Conservation (phyloP, 35 echinoderm and acorn worm genomes). For the Hemicentrotus pulcherrimus region DNA sequence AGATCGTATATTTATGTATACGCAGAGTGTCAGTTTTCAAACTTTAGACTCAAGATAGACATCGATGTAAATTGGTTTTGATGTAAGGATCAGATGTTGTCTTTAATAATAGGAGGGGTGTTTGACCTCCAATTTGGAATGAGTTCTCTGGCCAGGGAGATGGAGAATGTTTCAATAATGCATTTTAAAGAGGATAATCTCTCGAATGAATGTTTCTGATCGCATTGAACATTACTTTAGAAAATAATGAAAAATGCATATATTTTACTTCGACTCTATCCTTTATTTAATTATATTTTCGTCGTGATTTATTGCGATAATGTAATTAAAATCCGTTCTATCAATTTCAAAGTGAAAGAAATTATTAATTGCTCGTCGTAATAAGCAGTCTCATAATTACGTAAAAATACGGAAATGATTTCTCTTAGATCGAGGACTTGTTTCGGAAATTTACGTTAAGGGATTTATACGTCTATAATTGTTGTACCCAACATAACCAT, state of each 20-base stretch:
- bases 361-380: not conserved
- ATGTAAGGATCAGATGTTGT: not conserved
- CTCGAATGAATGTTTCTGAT: not conserved
- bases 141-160: not conserved
- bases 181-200: not conserved
- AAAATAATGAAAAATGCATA: not conserved
- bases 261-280: not conserved
- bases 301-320: not conserved
- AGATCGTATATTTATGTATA: not conserved
- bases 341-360: not conserved
- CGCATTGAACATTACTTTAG: no score
- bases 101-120: not conserved
- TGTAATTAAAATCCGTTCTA: not conserved
- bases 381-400: not conserved
- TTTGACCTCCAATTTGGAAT: not conserved
- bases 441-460: not conserved
- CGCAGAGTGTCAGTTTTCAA: not conserved
- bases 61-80: not conserved
- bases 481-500: not conserved
- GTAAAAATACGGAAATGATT: not conserved
- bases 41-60: not conserved
- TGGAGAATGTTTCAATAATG: not conserved
- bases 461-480: not conserved
- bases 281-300: not conserved
- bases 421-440: not conserved